Evolutionary conservation across 1,140 invertebrate species (phyloP), one percentile per base, ranked within the genome.

Genomic region (Pseudomyrmex pallidus): DNA sequence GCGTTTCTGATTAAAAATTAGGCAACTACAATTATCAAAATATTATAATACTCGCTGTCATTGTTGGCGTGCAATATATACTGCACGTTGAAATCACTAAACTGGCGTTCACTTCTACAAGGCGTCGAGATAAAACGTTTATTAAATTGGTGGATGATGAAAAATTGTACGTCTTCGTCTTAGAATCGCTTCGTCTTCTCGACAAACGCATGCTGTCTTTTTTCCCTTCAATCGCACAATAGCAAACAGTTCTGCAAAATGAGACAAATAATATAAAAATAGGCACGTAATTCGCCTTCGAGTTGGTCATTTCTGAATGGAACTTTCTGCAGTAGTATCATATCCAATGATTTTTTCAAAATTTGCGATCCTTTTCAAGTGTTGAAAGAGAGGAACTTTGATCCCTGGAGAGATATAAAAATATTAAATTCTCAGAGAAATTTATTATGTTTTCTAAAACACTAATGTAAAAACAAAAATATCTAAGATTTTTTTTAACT

Each of bases 1-100:
- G 87, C 84, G 74, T 64, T 56, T 74, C 44, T 44, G 63, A 86
- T 88, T 88, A 84, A 66, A 76, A 82, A 82, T 86, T 74, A 83
- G 64, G 59, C 73, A 83, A 57, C 67, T 74, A 88, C 68, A 62
- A 35, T 5, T 82, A 74, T 61, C 66, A 78, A 46, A 85, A 5
- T 66, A 57, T 84, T 52, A 52, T 72, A 54, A 17, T 17, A 54
- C 22, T 35, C 25, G 35, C 12, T 48, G 1, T 25, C 13, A 63
- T 22, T 35, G 35, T 35, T 35, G 35, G 35, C 35, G 35, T 35
- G 35, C 35, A 35, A 35, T 35, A 35, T 35, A 35, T 35, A 35
- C 35, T 7, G 35, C 35, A 35, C 35, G 5, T 35, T 35, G 35
- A 48, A 64, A 74, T 74, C 64, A 3, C 25, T 2, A 76, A 66